Conservation (phyloP, 2,888 invertebrate genomes). For the Orthonychiurus folsomi region DNA sequence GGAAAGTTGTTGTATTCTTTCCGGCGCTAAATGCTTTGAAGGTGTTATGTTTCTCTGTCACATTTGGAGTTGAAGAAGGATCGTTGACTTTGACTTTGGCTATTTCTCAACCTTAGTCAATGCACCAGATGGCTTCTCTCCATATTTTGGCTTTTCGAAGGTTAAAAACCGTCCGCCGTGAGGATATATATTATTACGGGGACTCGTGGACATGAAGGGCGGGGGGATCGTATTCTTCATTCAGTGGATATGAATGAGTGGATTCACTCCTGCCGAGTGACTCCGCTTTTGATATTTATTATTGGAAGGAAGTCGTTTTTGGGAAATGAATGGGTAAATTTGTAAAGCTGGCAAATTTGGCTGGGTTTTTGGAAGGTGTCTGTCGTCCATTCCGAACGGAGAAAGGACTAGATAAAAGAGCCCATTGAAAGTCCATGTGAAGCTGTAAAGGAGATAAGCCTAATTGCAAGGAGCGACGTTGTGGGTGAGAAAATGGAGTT, state of each 20-base stretch:
- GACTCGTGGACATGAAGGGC: too few relatives aligned
- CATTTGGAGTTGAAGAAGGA: slow-evolving; percentile 3
- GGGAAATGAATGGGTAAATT: neutral
- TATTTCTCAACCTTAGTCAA: neutral
- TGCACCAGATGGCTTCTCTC: slow-evolving; percentile 8
- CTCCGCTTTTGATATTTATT: neutral
- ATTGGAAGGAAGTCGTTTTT: slow-evolving; percentile 3
- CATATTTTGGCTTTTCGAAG: neutral
- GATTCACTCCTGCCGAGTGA: neutral
- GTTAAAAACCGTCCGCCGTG: too few relatives aligned
- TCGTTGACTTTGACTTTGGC: neutral
- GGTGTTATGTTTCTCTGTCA: slow-evolving; percentile 4
- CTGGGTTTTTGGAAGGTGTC: neutral
- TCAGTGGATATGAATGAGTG: neutral
- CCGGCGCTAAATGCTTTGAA: slow-evolving; percentile 20
- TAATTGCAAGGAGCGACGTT: slow-evolving; percentile 4
- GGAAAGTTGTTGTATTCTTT: slow-evolving; percentile 32
- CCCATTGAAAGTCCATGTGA: neutral
- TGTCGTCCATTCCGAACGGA: too few relatives aligned
- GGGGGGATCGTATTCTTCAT: neutral
- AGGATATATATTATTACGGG: too few relatives aligned
- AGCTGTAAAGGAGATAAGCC: neutral
- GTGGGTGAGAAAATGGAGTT: slow-evolving; percentile 10
- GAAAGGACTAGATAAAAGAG: neutral
- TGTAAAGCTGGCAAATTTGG: neutral